Base-by-base conservation (phyloP, 2,888 invertebrate species). In the Pristionchus exspectatus region DNA sequence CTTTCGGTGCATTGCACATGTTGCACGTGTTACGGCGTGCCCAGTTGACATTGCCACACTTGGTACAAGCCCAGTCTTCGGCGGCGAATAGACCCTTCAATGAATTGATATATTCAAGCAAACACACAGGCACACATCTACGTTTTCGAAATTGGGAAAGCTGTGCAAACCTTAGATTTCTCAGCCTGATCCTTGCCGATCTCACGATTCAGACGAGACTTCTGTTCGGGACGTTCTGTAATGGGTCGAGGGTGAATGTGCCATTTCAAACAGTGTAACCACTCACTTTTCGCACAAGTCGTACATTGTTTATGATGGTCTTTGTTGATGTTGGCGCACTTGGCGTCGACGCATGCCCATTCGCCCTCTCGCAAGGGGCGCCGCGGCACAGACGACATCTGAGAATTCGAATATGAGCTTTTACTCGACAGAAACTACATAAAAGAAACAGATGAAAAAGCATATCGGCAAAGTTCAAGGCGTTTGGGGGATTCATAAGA, bases 21-120 rank as follows among this genome's bases (percentile, higher is more conserved):
- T 99, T 99, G 96, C 99, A 99, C 89, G 97, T 97, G 95, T 97
- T 97, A 89, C 99, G 96, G 91, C 98, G 96, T 44, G 99, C 98
- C 99, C 98, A 98, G 96, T 99, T 99, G 21, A 99, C 99, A 96
- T 99, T 99, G n/a, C 98, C 98, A 96, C 99, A 96, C 96, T 98
- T 98, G 96, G 97, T 98, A 96, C 99, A 99, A 95, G 98, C 98
- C 99, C 99, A 99, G 96, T 99, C 99, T 95, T 99, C 99, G 66
- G 99, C 99, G 96, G 98, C 98, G 95, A 97, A 97, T 90, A 98
- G 96, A n/a, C 98, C 98, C 89, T 88, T 21, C 38, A 74, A 88
- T 27, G 24, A 30, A 30, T 27, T 27, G 9, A 27, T 3, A 5
- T 54, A 54, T 27, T 44, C 27, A 30, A 5, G 21, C 54, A 54